Evolutionary conservation across 2,113 vertebrate genomes (phyloP), one percentile per base, ranked within the genome.

Genomic region (Corythornis madagascariensis): DNA sequence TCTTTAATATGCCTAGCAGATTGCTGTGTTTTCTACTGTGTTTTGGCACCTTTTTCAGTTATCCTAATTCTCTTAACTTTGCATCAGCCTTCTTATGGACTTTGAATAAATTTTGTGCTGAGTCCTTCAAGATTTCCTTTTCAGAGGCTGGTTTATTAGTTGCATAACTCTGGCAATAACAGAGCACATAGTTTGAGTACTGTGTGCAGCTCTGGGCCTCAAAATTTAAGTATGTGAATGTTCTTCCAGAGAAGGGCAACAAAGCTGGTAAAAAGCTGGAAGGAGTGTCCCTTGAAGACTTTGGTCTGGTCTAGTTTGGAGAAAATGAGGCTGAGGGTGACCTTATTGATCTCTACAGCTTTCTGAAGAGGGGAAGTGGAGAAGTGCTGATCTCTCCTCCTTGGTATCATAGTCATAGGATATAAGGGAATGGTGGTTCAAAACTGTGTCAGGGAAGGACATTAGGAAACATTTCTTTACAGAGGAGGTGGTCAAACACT

Each of bases 1-100:
- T 71, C 40, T 94, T 95, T 85, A 52, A 22, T 89, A 73, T 91
- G 89, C 82, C 75, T 89, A 91, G 55, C 26, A 83, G 63, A 90
- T 86, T 55, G 2, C 38, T 60, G 22, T 33, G 22, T 47, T 92
- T 94, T 73, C 24, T 43, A 47, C 7, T 10, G 20, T 66, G 19
- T 83, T 93, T 35, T 67, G 24, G 53, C 56, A 85, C 48, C 15
- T 92, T 16, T 92, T 92, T 53, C 35, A 72, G 24, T 52, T 75
- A 63, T 67, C n/a, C 4, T 73, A 10, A 40, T 73, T 76, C 22
- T 79, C 47, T 72, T 67, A 61, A 88, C 2, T 15, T 88, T 35
- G 6, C 9, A 33, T 70, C 6, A 11, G 18, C 31, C 50, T 75
- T 31, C 74, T 47, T 73, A 28, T 55, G 38, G 26, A 56, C 28